phyloP scores from a whole-genome alignment of 2,113 vertebrate genomes.

The Hippopotamus amphibius region DNA sequence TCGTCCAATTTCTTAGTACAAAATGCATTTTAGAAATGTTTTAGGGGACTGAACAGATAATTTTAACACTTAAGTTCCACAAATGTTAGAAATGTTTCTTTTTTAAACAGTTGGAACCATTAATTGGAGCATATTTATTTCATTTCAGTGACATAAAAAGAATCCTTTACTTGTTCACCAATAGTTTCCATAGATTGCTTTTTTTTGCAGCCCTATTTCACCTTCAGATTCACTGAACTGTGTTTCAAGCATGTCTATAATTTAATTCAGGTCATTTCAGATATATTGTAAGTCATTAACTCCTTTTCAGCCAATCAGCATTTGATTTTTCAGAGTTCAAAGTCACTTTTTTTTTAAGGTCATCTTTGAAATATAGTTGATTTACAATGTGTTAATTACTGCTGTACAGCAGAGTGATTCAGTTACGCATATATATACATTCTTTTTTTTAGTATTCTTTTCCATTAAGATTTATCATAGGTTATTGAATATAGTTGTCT shows the following conservation, averaged over 20 bases:
- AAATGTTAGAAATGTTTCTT: conserved; percentile 41
- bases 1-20: conserved; percentile 36
- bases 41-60: conserved; percentile 53
- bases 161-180: neutral
- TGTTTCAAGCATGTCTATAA: conserved; percentile 73
- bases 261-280: conserved; percentile 79
- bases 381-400: neutral
- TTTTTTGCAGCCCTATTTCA: conserved; percentile 72
- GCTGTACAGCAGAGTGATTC: neutral
- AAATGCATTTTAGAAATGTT: conserved; percentile 57
- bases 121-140: conserved; percentile 65
- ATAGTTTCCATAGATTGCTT: conserved; percentile 51
- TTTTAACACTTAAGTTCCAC: neutral
- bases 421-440: neutral
- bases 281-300: conserved; percentile 79
- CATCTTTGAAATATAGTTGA: neutral
- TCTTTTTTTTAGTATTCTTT: neutral
- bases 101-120: conserved; percentile 44
- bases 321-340: conserved; percentile 75
- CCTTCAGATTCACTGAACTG: conserved; percentile 80
- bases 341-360: conserved; percentile 34
- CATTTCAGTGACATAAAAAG: conserved; percentile 5
- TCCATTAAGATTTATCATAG: neutral
- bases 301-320: conserved; percentile 74
- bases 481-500: neutral